Evolutionary conservation across 2,113 vertebrate genomes (phyloP).

Genomic region (Passerina amoena): DNA sequence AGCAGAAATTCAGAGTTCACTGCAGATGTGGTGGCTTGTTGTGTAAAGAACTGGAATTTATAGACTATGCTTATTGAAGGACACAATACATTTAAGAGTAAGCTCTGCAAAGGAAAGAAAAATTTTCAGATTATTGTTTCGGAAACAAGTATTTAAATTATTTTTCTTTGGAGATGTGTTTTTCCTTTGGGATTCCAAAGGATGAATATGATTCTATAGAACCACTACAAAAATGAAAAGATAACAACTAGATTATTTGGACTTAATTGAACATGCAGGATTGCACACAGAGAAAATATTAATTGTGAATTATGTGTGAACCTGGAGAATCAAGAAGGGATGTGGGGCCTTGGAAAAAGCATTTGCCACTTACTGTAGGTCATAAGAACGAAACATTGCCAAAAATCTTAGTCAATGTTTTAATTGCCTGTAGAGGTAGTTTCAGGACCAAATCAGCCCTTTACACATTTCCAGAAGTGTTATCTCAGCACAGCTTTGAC

Average conservation of each 20-base stretch:
- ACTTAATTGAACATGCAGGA: not conserved
- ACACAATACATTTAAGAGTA: not conserved
- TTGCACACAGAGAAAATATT: not conserved
- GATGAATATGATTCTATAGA: not conserved
- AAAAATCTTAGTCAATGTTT: not conserved
- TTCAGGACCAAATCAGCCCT: not conserved
- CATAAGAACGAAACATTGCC: not conserved
- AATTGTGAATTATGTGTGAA: not conserved
- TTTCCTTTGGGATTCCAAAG: not conserved
- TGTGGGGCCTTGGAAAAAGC: not conserved
- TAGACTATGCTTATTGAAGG: not conserved
- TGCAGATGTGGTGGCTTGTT: not conserved
- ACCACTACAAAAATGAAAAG: not conserved
- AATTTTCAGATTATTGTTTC: not conserved
- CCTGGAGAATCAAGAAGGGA: not conserved
- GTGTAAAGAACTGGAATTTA: not conserved
- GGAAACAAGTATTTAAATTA: not conserved
- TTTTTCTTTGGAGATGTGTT: not conserved
- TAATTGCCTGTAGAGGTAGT: conserved; percentile 17
- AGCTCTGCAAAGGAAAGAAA: not conserved
- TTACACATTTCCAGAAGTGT: not conserved
- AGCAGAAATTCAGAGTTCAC: not conserved
- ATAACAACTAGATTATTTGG: not conserved
- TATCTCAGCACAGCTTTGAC: not conserved
- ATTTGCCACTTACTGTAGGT: not conserved